A percentile compares a stretch with the other conserved stretches of the same genome.
These are phyloP conservation scores for Glareola pratincola DNA, from an alignment of 2,113 vertebrate species.

Conservation along the genomic window DNA sequence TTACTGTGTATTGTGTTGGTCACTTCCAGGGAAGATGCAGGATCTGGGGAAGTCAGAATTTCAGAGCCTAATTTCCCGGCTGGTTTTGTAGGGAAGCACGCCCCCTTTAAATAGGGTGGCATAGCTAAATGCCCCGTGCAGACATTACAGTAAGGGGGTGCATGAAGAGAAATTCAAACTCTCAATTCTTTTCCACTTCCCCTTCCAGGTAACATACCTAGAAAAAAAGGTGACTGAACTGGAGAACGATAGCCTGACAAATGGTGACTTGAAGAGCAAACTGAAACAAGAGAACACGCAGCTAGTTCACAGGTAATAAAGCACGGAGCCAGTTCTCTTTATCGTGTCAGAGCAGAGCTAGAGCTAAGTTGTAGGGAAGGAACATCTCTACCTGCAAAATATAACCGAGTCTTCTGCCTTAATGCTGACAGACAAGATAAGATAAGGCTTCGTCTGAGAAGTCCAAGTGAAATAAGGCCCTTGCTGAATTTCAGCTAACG, in stretches of 20 bases:
- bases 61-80: background rate
- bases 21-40: background rate
- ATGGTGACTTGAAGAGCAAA: constrained; percentile 89
- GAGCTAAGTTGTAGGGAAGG: background rate
- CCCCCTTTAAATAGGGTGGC: background rate
- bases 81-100: background rate
- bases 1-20: background rate
- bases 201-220: constrained; percentile 84
- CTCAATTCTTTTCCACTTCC: background rate
- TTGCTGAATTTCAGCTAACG: background rate
- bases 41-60: background rate
- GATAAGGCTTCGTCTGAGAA: background rate
- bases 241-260: constrained; percentile 88
- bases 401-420: background rate
- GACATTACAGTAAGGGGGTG: background rate
- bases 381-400: background rate
- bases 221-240: constrained; percentile 95
- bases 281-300: constrained; percentile 94
- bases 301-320: constrained; percentile 89
- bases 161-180: background rate
- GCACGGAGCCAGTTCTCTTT: background rate
- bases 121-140: background rate
- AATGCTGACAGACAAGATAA: background rate
- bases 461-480: background rate
- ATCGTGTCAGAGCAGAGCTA: background rate